Evolutionary conservation across 2,113 vertebrate genomes (phyloP).

Genomic region (Oreochromis spilurus): DNA sequence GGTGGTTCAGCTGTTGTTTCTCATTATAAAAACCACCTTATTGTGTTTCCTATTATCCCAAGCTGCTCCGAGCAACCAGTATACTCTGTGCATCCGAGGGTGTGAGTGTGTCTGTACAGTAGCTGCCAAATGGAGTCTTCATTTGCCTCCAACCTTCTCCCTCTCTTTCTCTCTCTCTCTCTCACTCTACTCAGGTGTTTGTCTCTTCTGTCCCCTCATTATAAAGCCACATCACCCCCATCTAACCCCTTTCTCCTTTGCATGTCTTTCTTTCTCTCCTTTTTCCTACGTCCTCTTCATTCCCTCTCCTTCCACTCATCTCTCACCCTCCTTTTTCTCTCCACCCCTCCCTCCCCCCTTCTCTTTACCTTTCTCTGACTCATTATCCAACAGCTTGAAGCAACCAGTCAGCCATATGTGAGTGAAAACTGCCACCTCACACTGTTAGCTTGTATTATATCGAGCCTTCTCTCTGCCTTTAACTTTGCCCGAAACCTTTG

Average conservation of each 20-base stretch:
- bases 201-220: conserved; percentile 65
- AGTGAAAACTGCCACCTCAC: conserved; percentile 64
- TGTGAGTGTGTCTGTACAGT: conserved; percentile 24
- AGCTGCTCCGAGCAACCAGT: conserved; percentile 67
- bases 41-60: conserved; percentile 72
- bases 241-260: not conserved
- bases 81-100: conserved; percentile 24
- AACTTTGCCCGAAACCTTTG: conserved; percentile 69
- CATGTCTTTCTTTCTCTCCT: not conserved
- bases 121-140: conserved; percentile 60
- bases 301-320: not conserved
- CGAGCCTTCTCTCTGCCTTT: conserved; percentile 49
- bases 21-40: conserved; percentile 72
- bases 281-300: not conserved
- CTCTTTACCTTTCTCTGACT: conserved; percentile 49
- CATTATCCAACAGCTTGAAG: conserved; percentile 73
- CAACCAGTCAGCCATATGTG: conserved; percentile 71
- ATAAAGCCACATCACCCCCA: conserved; percentile 33
- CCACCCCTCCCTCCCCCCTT: not conserved
- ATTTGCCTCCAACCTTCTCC: conserved; percentile 59
- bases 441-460: conserved; percentile 62
- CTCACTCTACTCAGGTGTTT: conserved; percentile 58
- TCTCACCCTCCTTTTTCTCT: not conserved
- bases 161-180: not conserved
- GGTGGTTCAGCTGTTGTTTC: conserved; percentile 72